These are phyloP conservation scores for Alcis repandata DNA, from an alignment of 2,888 invertebrate genomes.

Conservation along the genomic window DNA sequence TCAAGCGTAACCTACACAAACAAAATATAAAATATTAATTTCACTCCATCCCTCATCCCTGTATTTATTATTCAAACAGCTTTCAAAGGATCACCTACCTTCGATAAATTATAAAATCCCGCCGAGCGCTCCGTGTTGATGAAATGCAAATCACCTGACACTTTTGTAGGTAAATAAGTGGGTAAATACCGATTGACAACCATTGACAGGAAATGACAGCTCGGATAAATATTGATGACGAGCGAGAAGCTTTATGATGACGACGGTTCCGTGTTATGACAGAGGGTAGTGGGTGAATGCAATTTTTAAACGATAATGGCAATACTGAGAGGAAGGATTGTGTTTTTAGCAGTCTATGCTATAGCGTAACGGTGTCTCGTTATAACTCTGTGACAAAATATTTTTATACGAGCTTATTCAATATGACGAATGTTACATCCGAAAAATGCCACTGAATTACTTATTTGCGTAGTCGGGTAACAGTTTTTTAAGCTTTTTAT, in stretches of 20 bases:
- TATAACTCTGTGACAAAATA: no score
- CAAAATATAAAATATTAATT: constrained; percentile 67
- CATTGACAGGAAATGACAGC: constrained; percentile 6
- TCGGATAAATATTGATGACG: constrained; percentile 27
- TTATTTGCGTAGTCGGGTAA: no score
- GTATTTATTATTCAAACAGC: constrained; percentile 68
- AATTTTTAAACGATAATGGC: no score
- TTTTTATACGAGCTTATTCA: no score
- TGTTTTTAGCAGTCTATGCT: no score
- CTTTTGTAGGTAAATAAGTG: constrained; percentile 44
- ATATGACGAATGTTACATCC: no score
- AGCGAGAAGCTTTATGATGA: background rate
- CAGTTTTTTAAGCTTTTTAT: no score
- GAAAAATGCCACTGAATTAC: no score
- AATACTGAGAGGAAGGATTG: no score
- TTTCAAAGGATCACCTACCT: constrained; percentile 66
- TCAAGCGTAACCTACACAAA: constrained; percentile 40
- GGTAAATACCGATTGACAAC: constrained; percentile 29
- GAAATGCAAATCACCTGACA: constrained; percentile 66
- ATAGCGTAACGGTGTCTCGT: no score
- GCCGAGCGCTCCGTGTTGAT: constrained; percentile 62
- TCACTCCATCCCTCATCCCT: constrained; percentile 55
- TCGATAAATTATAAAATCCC: constrained; percentile 72
- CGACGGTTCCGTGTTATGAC: no score
- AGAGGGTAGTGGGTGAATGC: no score